Evolutionary conservation across 2,888 invertebrate genomes (phyloP).

Genomic region (Scaptomyza parva): DNA sequence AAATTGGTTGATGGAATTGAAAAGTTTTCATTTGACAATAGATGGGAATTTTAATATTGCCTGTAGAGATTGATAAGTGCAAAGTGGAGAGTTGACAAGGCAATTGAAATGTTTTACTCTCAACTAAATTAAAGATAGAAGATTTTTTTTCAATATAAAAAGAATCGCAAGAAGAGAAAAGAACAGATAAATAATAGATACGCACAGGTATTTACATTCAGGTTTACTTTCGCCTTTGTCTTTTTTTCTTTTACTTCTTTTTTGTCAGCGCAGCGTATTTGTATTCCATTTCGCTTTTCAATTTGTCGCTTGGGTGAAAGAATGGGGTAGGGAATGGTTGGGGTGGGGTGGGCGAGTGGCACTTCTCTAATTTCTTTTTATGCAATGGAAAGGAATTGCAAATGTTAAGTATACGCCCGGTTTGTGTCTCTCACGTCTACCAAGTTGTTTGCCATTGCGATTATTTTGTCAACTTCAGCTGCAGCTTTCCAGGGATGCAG

Average conservation of each 20-base stretch:
- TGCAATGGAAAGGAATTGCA: constrained; percentile 73
- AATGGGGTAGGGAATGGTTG: neutral
- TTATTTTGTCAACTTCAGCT: constrained; percentile 59
- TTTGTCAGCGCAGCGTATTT: constrained; percentile 47
- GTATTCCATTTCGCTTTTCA: constrained; percentile 71
- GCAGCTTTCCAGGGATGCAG: constrained; percentile 29
- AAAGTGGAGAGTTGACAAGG: constrained; percentile 11
- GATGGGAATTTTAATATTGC: constrained; percentile 49
- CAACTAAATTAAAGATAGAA: constrained; percentile 24
- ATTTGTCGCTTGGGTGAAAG: constrained; percentile 44
- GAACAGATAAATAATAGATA: neutral
- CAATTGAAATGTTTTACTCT: constrained; percentile 11
- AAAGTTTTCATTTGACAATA: constrained; percentile 47
- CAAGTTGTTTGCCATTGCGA: constrained; percentile 47
- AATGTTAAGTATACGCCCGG: constrained; percentile 73
- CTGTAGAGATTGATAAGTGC: constrained; percentile 10
- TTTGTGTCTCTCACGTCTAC: constrained; percentile 34
- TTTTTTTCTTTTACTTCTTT: neutral
- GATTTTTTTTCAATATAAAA: constrained; percentile 12
- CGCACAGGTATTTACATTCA: neutral
- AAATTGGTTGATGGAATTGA: constrained; percentile 33
- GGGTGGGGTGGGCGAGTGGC: neutral
- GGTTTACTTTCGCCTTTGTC: neutral
- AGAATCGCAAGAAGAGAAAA: neutral
- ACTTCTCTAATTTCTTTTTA: constrained; percentile 65